phyloP scores from a whole-genome alignment of 2,797 vertebrate genomes.

The Perodicticus potto region DNA sequence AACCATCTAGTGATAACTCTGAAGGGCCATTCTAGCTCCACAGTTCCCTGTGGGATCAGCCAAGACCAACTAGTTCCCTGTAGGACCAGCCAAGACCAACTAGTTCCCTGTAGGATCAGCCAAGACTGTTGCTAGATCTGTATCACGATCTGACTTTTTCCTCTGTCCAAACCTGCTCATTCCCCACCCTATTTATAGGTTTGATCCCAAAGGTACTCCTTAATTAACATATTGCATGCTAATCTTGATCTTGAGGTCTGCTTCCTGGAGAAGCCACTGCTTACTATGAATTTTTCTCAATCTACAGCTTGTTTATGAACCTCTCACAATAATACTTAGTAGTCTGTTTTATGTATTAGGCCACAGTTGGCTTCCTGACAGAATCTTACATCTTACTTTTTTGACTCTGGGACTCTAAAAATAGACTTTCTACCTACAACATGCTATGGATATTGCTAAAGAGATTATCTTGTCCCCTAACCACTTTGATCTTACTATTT shows the following conservation, averaged over 20 bases:
- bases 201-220: conserved; percentile 19
- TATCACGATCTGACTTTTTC: neutral
- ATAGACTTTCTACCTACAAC: neutral
- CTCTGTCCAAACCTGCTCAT: neutral
- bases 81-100: no score
- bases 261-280: neutral
- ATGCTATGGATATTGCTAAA: conserved; percentile 53
- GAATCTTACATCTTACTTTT: conserved; percentile 49
- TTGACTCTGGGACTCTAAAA: conserved; percentile 37
- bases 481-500: conserved; percentile 53
- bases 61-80: no score
- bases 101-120: neutral
- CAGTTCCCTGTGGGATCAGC: neutral
- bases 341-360: conserved; percentile 31
- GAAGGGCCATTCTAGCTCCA: neutral
- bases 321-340: neutral
- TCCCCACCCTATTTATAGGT: neutral
- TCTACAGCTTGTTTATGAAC: neutral
- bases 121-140: neutral
- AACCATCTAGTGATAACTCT: neutral
- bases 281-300: conserved; percentile 41
- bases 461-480: conserved; percentile 8
- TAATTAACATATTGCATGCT: conserved; percentile 14
- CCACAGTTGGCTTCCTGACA: neutral
- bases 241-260: neutral